Percentiles rank a stretch among this genome's conserved stretches.
Conservation (phyloP, 2,797 vertebrate genomes). For the Catharus ustulatus region DNA sequence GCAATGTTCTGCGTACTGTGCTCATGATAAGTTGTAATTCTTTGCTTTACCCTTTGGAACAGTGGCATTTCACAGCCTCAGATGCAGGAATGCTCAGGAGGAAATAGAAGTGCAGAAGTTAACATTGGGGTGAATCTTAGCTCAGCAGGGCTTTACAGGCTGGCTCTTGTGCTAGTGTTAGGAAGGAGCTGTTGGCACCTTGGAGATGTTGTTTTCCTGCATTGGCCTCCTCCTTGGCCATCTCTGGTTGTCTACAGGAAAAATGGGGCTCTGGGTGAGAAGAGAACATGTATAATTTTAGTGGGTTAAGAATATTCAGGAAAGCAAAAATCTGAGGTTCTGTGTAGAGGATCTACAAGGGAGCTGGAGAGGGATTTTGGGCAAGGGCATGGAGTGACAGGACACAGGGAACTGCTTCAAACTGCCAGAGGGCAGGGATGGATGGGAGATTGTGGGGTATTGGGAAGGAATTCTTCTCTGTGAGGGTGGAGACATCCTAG, state of each 20-base stretch:
- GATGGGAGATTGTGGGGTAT: background rate
- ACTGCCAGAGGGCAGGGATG: background rate
- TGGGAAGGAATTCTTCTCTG: rapidly evolving
- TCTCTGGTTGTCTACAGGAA: background rate
- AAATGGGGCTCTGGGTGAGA: background rate
- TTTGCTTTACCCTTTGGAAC: conserved; percentile 6
- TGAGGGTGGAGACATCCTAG: rapidly evolving
- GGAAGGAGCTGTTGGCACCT: background rate
- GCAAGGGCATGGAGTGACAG: background rate
- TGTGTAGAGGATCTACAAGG: background rate
- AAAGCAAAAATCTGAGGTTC: background rate
- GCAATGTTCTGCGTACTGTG: background rate
- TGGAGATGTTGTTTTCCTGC: background rate
- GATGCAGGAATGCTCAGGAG: background rate
- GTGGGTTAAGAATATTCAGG: background rate
- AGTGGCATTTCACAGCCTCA: background rate
- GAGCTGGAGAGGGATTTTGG: background rate
- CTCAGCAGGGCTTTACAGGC: background rate
- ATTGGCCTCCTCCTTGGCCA: background rate
- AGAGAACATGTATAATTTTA: rapidly evolving
- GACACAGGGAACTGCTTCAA: background rate
- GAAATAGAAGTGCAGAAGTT: background rate
- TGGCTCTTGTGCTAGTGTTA: background rate
- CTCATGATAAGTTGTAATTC: conserved; percentile 2
- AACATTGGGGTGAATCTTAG: background rate